Evolutionary conservation across 2,797 vertebrate species (phyloP).

Genomic region (Hippocampus kuda): DNA sequence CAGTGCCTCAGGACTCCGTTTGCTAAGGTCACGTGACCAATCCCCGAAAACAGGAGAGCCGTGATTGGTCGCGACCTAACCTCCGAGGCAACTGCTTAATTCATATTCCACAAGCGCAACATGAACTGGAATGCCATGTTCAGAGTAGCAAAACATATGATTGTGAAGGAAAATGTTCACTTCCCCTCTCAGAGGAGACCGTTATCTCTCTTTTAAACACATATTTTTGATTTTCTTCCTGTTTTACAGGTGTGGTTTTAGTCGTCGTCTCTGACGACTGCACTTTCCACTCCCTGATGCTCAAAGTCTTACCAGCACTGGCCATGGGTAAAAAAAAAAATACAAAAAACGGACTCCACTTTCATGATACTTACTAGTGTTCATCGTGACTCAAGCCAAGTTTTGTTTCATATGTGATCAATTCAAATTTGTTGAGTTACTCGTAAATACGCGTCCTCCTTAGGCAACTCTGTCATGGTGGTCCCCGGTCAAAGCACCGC

Average conservation of each 20-base stretch:
- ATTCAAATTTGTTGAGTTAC: background rate
- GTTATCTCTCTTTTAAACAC: background rate
- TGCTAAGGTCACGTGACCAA: too few species aligned
- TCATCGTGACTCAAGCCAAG: background rate
- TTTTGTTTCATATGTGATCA: background rate
- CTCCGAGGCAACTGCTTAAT: too few species aligned
- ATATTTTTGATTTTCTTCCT: background rate
- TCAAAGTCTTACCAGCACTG: conserved; percentile 76
- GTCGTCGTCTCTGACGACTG: conserved; percentile 70
- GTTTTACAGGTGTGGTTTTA: conserved; percentile 68
- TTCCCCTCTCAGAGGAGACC: background rate
- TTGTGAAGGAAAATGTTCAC: background rate
- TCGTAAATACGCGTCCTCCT: background rate
- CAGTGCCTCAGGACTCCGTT: too few species aligned
- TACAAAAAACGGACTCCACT: background rate
- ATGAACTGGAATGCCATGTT: too few species aligned
- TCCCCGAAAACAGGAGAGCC: too few species aligned
- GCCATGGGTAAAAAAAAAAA: conserved; percentile 71
- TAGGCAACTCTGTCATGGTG: conserved; percentile 77
- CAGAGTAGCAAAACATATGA: too few species aligned
- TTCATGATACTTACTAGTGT: background rate
- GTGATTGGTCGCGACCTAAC: too few species aligned
- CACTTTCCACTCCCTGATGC: conserved; percentile 69
- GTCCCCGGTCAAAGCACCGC: conserved; percentile 58
- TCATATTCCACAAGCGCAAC: too few species aligned